A percentile compares a stretch with the other conserved stretches of the same genome.
phyloP scores from a whole-genome alignment of 2,888 invertebrate species.

The Sphinx pinastri region DNA sequence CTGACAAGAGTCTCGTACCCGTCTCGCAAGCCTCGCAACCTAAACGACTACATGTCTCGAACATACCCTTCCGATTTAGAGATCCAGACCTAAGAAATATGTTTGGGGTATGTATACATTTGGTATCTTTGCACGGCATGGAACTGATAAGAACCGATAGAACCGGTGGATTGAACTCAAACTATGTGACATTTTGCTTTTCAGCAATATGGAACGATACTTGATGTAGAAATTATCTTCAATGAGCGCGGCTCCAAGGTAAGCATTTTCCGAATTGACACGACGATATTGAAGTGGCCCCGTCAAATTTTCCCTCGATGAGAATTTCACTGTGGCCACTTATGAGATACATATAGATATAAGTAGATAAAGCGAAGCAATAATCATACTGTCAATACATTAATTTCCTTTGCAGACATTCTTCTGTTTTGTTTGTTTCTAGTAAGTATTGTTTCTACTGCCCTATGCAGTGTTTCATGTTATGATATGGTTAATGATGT shows the following conservation, averaged over 20 bases:
- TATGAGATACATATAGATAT: constrained; percentile 30
- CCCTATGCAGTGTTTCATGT: constrained; percentile 4
- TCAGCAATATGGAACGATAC: constrained; percentile 99
- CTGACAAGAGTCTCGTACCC: constrained; percentile 81
- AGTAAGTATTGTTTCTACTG: constrained; percentile 17
- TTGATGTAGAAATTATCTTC: constrained; percentile 99
- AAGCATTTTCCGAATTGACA: constrained; percentile 78
- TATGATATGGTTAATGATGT: constrained; percentile 19
- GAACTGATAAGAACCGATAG: constrained; percentile 28
- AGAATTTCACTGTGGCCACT: constrained; percentile 66
- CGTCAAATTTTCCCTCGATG: constrained; percentile 57
- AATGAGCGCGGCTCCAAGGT: constrained; percentile 99
- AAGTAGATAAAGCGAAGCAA: constrained; percentile 26
- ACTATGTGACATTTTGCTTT: constrained; percentile 78
- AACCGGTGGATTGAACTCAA: constrained; percentile 44
- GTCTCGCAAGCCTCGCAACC: constrained; percentile 86
- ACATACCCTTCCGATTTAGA: constrained; percentile 99
- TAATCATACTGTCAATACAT: constrained; percentile 18
- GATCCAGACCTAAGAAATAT: constrained; percentile 99
- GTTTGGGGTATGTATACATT: constrained; percentile 94
- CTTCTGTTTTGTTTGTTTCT: constrained; percentile 21
- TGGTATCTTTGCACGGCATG: constrained; percentile 50
- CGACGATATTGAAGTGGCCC: constrained; percentile 57
- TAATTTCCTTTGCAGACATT: constrained; percentile 26
- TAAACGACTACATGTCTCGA: constrained; percentile 99